Evolutionary conservation across 1,140 invertebrate species (phyloP).

Genomic region (Camponotus floridanus): DNA sequence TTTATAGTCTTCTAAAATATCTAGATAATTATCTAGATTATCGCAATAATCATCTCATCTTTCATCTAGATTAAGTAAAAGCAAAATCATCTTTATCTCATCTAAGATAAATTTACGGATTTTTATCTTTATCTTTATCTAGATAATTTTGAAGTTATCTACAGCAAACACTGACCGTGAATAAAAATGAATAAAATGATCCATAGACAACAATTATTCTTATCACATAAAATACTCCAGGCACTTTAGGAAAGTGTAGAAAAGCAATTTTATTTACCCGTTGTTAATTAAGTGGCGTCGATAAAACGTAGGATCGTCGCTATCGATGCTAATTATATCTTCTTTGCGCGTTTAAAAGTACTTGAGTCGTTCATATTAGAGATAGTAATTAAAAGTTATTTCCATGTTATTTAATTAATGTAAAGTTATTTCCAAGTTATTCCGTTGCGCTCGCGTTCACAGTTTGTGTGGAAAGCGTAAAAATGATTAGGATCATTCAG

Average conservation of each 20-base stretch:
- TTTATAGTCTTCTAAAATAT: too few species aligned
- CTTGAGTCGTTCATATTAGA: constrained; percentile 18
- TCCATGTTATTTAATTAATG: too few species aligned
- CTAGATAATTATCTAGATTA: too few species aligned
- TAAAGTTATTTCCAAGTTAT: not conserved
- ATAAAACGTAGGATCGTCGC: not conserved
- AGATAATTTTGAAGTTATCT: too few species aligned
- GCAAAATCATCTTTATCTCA: too few species aligned
- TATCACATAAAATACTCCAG: not conserved
- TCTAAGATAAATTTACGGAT: too few species aligned
- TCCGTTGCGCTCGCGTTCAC: not conserved
- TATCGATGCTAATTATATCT: constrained; percentile 23
- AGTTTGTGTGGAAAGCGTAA: not conserved
- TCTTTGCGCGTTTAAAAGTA: constrained; percentile 7
- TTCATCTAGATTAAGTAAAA: too few species aligned
- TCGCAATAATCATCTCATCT: too few species aligned
- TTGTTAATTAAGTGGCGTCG: not conserved
- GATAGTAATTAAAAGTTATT: constrained; percentile 18
- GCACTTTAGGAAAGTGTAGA: not conserved
- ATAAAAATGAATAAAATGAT: not conserved
- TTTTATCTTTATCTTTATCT: too few species aligned
- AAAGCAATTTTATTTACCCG: constrained; percentile 20
- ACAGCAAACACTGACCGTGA: too few species aligned
- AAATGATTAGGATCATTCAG: not conserved
- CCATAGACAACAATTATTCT: not conserved